Evolutionary conservation across 2,888 invertebrate genomes (phyloP), one percentile per base, ranked within the genome.

Genomic region (Drosophila mimica): DNA sequence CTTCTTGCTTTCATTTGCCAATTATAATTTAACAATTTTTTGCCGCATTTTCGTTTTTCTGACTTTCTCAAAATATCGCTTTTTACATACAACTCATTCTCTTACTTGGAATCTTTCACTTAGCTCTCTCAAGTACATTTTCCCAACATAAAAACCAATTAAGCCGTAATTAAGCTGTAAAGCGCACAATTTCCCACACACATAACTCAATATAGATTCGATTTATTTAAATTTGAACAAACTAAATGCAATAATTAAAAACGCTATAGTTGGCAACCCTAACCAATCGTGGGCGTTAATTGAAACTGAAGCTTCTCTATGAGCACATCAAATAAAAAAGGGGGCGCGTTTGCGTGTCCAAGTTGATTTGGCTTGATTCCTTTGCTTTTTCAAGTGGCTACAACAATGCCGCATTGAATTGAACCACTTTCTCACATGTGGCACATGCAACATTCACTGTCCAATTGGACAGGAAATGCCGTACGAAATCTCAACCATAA

Each of bases 401-500:
- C 70, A 74, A 79, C 67, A 81, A 79, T 56, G 73, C 77, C 77
- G 61, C 54, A 40, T 56, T 80, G 61, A 66, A 71, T 67, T 71
- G 61, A 74, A 65, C 36, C 68, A 64, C 63, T 65, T 63, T 63
- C 40, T 56, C 43, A 69, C 48, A 64, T 70, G 49, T 54, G 52
- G 46, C 36, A 56, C 36, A 56, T n/a, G 56, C 54, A 25, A 36
- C 38, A 63, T 61, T 52, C 62, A 56, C 20, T 20, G 64, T 61
- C 63, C 68, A 76, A 82, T 71, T 74, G 70, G 62, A 77, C 85
- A 87, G 89, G 89, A 85, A 89, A 80, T 75, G 82, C 72, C 73
- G 70, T 57, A 73, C 60, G 58, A 77, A 82, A 74, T 71, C 71
- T 78, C 65, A 58, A 73, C 67, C 71, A 69, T 78, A 85, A 85